phyloP scores from a whole-genome alignment of 2,113 vertebrate species.

The Crotophaga sulcirostris region DNA sequence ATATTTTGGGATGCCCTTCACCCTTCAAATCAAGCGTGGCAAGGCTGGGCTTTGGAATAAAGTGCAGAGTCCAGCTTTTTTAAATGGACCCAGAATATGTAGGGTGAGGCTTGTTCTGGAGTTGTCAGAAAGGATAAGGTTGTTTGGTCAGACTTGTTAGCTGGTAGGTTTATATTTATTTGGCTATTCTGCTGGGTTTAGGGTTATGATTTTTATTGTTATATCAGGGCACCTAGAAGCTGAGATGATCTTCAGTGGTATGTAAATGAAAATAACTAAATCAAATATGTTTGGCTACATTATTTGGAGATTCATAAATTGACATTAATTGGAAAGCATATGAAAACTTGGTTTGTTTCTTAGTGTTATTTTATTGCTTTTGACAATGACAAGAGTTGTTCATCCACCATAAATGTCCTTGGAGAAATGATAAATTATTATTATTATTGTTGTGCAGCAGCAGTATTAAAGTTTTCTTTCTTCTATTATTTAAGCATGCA shows the following conservation, averaged over 20 bases:
- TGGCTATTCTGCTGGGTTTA: neutral
- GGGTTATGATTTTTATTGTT: neutral
- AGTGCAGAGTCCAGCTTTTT: neutral
- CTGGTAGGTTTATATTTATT: neutral
- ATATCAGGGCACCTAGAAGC: neutral
- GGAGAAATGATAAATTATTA: neutral
- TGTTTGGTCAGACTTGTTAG: neutral
- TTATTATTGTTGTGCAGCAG: neutral
- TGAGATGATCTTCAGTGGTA: neutral
- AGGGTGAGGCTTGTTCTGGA: neutral
- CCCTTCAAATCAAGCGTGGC: neutral
- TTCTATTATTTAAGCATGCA: slow-evolving; percentile 2
- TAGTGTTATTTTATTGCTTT: slow-evolving; percentile 9
- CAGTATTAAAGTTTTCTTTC: neutral
- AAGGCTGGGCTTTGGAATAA: neutral
- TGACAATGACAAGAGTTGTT: neutral
- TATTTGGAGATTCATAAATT: neutral
- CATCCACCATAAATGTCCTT: neutral
- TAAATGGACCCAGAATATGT: neutral
- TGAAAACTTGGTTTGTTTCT: neutral
- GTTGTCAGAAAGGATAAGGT: neutral
- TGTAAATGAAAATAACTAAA: neutral
- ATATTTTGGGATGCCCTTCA: neutral
- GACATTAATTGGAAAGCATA: neutral
- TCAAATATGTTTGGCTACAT: neutral